Conservation (phyloP, 2,888 invertebrate species). For the Aricia artaxerxes region DNA sequence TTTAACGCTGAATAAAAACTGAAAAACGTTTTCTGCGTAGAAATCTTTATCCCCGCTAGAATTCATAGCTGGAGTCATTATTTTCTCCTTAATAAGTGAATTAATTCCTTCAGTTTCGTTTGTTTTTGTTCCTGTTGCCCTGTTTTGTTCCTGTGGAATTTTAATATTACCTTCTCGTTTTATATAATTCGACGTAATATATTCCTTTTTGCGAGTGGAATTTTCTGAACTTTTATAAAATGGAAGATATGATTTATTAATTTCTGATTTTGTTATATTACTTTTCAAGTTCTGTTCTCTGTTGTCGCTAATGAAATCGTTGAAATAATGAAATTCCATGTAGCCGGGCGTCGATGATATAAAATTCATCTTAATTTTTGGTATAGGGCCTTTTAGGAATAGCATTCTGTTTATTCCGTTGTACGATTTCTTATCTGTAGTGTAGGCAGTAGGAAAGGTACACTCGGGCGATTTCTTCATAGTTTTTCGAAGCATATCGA, state of each 20-base stretch:
- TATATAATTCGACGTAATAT: not conserved
- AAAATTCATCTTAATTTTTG: not conserved
- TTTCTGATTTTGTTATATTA: slow-evolving; percentile 3
- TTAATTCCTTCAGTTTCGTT: not conserved
- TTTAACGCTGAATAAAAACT: not conserved
- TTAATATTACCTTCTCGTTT: not conserved
- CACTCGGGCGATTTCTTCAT: slow-evolving; percentile 54
- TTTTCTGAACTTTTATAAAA: not conserved
- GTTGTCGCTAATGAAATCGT: slow-evolving; percentile 44
- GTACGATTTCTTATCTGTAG: not conserved
- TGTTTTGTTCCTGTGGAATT: not conserved
- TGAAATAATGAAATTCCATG: slow-evolving; percentile 70
- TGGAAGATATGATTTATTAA: slow-evolving; percentile 1
- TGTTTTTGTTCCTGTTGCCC: not conserved
- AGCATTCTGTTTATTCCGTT: slow-evolving; percentile 19
- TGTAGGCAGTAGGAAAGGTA: slow-evolving; percentile 35
- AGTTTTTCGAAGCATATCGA: slow-evolving; percentile 63
- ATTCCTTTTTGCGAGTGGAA: not conserved
- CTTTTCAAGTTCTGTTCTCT: not conserved
- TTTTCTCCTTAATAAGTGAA: not conserved
- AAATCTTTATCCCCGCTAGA: not conserved
- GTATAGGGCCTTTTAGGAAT: slow-evolving; percentile 21
- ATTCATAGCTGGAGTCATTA: not conserved
- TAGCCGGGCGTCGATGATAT: slow-evolving; percentile 55
- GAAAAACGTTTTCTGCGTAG: not conserved